phyloP scores from a whole-genome alignment of 2,888 invertebrate species.

The Prosapia bicincta region DNA sequence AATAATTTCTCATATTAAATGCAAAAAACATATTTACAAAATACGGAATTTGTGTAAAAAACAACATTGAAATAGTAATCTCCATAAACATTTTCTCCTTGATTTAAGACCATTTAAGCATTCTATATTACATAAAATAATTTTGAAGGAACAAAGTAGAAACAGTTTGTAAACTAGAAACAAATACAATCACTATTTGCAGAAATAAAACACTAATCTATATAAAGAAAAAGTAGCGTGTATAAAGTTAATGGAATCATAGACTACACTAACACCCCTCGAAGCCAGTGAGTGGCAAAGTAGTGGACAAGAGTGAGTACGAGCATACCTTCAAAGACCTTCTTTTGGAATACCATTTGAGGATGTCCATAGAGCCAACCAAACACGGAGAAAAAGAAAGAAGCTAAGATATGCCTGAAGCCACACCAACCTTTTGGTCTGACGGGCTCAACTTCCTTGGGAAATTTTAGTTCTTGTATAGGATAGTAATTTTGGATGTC shows the following conservation, averaged over 20 bases:
- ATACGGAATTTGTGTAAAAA: too few species aligned
- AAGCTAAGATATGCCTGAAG: slow-evolving; percentile 12
- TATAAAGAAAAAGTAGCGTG: background rate
- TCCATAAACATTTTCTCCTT: too few species aligned
- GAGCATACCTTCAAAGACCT: background rate
- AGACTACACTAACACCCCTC: background rate
- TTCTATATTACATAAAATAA: too few species aligned
- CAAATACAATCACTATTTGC: background rate
- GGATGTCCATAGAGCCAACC: slow-evolving; percentile 21
- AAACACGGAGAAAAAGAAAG: slow-evolving; percentile 23
- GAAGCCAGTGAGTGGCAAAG: background rate
- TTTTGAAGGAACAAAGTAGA: too few species aligned
- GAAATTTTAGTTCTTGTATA: background rate
- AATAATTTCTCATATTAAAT: too few species aligned
- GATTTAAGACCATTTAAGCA: too few species aligned
- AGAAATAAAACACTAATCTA: background rate
- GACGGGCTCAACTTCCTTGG: slow-evolving; percentile 3
- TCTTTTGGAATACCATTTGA: slow-evolving; percentile 12
- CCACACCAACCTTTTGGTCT: slow-evolving; percentile 16
- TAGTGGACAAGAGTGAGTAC: background rate
- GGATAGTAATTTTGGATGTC: background rate
- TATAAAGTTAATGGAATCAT: background rate
- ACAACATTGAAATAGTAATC: too few species aligned
- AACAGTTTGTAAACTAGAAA: background rate
- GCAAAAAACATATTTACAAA: too few species aligned